Evolutionary conservation across 2,888 invertebrate species (phyloP), one percentile per base, ranked within the genome.

Genomic region (Hirtodrosophila histrioides): DNA sequence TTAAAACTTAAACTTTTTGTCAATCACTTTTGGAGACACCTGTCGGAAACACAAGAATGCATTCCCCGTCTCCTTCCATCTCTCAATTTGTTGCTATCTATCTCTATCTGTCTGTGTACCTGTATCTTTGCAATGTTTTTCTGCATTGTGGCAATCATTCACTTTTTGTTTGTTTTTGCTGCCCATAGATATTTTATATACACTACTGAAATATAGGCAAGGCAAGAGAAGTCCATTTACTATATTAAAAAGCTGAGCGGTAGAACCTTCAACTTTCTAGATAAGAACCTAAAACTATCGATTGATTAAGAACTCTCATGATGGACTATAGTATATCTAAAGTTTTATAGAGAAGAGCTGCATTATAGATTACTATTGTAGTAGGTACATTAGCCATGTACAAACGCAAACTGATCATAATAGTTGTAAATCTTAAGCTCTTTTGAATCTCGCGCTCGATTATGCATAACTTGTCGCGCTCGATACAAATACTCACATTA

Each of bases 141-240:
- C 31, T 39, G 10, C 51, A 17, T 50, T 57, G 43, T 58, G 45
- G 35, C 40, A 33, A 33, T 10, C 29, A 23, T 24, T 51, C 27
- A 12, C 9, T 41, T 9, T 43, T 37, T 58, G 58, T 39, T 33
- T 67, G 39, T 6, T 39, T 46, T 49, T 41, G 39, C 39, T 48
- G 43, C 4, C 17, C 35, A 17, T 17, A 17, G 17, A 17, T 17
- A 17, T 37, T 27, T 5, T 37, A 1, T 29, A 35, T 54, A 65
- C 43, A n/a, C 53, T 48, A n/a, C 10, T n/a, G 35, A 3, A 35
- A 35, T 4, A n/a, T 24, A 24, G 51, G 24, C 24, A 3, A 17
- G 17, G 17, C 17, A 12, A 6, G 0, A 8, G 6, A 5, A 8
- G 12, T 29, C 27, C 27, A 27, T 10, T 8, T 5, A 5, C 27